Evolutionary conservation across 2,888 invertebrate species (phyloP).

Genomic region (Meloe dianella): DNA sequence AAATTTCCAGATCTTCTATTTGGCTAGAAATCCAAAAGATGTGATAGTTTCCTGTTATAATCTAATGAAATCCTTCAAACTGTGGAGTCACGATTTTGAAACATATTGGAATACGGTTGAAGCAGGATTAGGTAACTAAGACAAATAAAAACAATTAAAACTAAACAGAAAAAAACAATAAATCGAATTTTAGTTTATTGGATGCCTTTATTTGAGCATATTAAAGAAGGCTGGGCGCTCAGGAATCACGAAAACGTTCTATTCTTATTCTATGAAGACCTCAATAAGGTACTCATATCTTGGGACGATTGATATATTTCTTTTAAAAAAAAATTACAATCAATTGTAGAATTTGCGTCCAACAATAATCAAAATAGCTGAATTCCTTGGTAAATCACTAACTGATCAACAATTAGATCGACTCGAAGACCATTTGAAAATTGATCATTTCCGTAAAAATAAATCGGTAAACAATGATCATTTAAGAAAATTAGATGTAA

Average conservation of each 20-base stretch:
- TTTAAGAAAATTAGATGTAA: conserved; percentile 67
- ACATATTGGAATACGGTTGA: conserved; percentile 12
- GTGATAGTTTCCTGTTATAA: conserved; percentile 79
- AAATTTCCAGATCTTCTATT: conserved; percentile 63
- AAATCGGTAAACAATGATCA: conserved; percentile 75
- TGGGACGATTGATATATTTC: too few species aligned
- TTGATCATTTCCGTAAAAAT: conserved; percentile 82
- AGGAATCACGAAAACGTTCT: conserved; percentile 70
- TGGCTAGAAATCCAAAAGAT: conserved; percentile 80
- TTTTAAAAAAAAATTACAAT: neutral
- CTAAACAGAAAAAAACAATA: neutral
- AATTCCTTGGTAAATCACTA: conserved; percentile 67
- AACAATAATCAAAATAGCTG: conserved; percentile 64
- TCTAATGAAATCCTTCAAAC: neutral
- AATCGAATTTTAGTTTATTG: neutral
- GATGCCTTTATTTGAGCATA: conserved; percentile 72
- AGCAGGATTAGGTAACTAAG: conserved; percentile 1
- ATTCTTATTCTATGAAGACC: conserved; percentile 77
- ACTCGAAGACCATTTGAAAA: conserved; percentile 74
- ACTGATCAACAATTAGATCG: conserved; percentile 64
- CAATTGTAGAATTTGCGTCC: conserved; percentile 65
- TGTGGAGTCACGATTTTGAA: neutral
- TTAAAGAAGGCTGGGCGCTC: conserved; percentile 73
- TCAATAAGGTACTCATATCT: too few species aligned
- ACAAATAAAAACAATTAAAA: neutral